Conservation (phyloP, 2,113 vertebrate genomes). For the Neolamprologus brichardi region DNA sequence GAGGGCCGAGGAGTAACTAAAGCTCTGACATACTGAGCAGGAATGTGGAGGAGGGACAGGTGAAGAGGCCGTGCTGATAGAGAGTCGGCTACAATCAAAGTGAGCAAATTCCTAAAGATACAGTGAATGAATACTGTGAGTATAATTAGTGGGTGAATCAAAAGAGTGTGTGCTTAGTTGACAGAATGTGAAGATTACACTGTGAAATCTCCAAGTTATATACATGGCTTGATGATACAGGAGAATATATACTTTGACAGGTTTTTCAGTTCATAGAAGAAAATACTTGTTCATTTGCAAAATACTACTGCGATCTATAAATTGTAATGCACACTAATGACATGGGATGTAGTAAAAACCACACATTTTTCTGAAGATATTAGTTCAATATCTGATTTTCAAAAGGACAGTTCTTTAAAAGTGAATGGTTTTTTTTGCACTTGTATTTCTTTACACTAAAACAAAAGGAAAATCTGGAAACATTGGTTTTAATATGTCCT, state of each 20-base stretch:
- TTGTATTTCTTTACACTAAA: not conserved
- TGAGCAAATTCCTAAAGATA: not conserved
- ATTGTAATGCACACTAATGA: not conserved
- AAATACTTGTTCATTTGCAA: not conserved
- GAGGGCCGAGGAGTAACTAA: not conserved
- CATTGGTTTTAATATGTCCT: not conserved
- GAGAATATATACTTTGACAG: not conserved
- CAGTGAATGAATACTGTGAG: not conserved
- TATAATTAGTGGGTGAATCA: not conserved
- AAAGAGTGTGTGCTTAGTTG: not conserved
- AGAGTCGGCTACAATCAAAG: not conserved
- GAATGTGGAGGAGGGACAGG: not conserved
- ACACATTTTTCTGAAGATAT: not conserved
- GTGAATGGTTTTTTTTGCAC: not conserved
- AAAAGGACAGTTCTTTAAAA: not conserved
- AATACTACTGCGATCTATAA: not conserved
- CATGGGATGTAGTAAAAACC: not conserved
- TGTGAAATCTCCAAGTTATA: not conserved
- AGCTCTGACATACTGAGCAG: not conserved
- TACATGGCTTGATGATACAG: not conserved
- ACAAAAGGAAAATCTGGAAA: not conserved
- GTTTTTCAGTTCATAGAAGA: not conserved
- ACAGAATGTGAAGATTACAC: not conserved
- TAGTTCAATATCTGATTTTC: not conserved
- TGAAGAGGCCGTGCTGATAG: not conserved